These are phyloP conservation scores for Anhinga anhinga DNA, from an alignment of 2,113 vertebrate genomes.

Conservation along the genomic window DNA sequence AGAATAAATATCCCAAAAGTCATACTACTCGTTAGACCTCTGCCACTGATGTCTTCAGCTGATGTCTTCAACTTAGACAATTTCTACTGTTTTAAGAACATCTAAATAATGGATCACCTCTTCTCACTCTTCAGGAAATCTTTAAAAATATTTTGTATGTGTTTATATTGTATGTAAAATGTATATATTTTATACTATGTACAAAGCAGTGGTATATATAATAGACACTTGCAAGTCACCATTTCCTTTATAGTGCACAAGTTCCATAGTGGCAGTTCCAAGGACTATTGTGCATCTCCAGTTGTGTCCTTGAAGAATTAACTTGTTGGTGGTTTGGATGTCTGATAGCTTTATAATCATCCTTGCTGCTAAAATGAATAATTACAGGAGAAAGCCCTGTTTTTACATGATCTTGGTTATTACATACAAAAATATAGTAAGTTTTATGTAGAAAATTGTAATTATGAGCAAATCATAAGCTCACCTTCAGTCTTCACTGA, in stretches of 20 bases:
- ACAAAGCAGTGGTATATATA: not conserved
- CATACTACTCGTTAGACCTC: not conserved
- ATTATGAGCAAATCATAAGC: not conserved
- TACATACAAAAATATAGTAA: not conserved
- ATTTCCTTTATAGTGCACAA: not conserved
- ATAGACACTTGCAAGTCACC: not conserved
- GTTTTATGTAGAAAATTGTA: not conserved
- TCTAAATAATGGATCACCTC: not conserved
- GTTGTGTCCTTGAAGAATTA: not conserved
- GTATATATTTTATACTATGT: not conserved
- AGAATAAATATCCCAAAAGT: not conserved
- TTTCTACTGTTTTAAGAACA: not conserved
- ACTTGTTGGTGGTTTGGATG: not conserved
- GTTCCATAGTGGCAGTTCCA: not conserved
- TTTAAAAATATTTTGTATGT: not conserved
- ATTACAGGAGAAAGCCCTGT: not conserved
- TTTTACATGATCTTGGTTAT: not conserved
- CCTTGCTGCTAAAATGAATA: slow-evolving; percentile 23
- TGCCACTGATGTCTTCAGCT: not conserved
- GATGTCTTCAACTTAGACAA: not conserved
- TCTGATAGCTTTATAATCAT: not conserved
- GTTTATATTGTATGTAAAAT: not conserved
- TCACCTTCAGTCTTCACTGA: not conserved
- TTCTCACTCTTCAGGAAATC: not conserved
- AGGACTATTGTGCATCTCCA: not conserved